Percentiles rank a stretch among this genome's conserved stretches.
phyloP scores from a whole-genome alignment of 1,140 invertebrate genomes.

The Drosophila sp. region DNA sequence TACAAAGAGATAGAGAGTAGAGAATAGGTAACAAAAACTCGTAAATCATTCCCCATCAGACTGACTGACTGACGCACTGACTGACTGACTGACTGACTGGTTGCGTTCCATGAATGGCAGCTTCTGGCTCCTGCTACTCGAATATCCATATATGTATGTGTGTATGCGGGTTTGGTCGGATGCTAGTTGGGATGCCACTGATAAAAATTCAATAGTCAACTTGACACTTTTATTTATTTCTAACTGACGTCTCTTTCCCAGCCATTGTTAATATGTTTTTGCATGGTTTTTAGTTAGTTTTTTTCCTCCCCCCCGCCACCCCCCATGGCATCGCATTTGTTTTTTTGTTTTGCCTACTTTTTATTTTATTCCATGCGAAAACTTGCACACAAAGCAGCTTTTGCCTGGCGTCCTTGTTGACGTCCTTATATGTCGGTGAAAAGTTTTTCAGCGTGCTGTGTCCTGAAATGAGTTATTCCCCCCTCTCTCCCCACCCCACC shows the following conservation, averaged over 20 bases:
- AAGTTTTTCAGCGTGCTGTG: constrained; percentile 57
- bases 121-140: background rate
- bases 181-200: constrained; percentile 46
- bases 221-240: constrained; percentile 78
- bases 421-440: constrained; percentile 30
- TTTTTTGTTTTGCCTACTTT: constrained; percentile 35
- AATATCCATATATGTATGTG: background rate
- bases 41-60: constrained; percentile 58
- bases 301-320: too few relatives aligned
- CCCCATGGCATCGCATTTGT: constrained; percentile 15
- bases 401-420: constrained; percentile 22
- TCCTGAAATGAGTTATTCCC: constrained; percentile 65
- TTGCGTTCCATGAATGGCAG: too few relatives aligned
- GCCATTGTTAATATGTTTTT: constrained; percentile 43
- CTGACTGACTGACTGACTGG: background rate
- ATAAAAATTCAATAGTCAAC: constrained; percentile 81
- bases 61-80: background rate
- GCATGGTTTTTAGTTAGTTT: constrained; percentile 54
- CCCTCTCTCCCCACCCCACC: background rate
- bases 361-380: constrained; percentile 2
- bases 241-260: constrained; percentile 29
- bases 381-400: constrained; percentile 63
- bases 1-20: constrained; percentile 8
- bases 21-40: constrained; percentile 45
- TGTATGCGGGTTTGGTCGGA: background rate